Evolutionary conservation across 2,113 vertebrate genomes (phyloP), one percentile per base, ranked within the genome.

Genomic region (Pluvianellus socialis): DNA sequence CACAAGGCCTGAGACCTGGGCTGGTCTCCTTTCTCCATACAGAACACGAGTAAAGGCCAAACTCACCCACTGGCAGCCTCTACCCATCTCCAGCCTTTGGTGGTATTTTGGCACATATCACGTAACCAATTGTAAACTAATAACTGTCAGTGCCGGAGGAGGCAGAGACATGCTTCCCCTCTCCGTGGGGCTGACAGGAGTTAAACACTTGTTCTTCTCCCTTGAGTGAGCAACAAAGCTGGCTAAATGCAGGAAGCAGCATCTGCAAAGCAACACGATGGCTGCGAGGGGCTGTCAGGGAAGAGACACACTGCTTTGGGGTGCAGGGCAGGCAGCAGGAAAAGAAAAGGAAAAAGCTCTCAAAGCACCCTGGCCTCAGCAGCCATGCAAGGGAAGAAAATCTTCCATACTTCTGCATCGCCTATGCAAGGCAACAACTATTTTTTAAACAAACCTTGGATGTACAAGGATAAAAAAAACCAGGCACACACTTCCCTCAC

Each of bases 191-290:
- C 74, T 86, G 56, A 85, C 71, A 82, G 74, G 53, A 90, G 74
- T 75, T 92, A 86, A 88, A 82, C 0, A 3, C 50, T 72, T 33
- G 33, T 52, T 86, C 35, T 79, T 73, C 66, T 92, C 83, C 45
- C 59, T 24, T 24, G 56, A 90, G 49, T 20, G n/a, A 93, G 49
- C 94, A 93, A 30, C 55, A 68, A 53, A 85, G 74, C 82, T 75
- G 81, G 70, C 81, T 95, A 85, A 9, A 7, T 72, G 67, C 74
- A 79, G 88, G 40, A 75, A 72, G 71, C 81, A 90, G 90, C 92
- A 88, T 82, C 82, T 72, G 79, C 87, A 90, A 52, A 53, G 84
- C 73, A 84, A 81, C 26, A 33, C 66, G 58, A 53, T 59, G 71
- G 38, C 82, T 93, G 67, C 0, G 1, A 92, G 44, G 65, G 82